Evolutionary conservation across 2,888 invertebrate species (phyloP), one percentile per base, ranked within the genome.

Genomic region (Adelphocoris suturalis): DNA sequence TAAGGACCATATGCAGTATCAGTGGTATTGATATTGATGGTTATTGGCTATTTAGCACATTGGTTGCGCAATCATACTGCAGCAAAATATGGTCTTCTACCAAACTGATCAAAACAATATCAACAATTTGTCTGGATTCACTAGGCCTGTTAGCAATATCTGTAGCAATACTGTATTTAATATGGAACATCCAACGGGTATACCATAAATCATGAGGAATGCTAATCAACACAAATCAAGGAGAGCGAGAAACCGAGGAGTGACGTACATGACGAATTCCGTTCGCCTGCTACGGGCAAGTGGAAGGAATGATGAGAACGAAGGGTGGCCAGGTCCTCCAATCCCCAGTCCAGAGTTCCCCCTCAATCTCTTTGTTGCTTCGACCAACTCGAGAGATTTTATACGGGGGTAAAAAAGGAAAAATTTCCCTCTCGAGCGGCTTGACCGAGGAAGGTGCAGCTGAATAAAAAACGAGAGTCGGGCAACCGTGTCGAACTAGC

Each of bases 141-240:
- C 37, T 7, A 37, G 37, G 37, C 37, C 2, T 37, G 37, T n/a
- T n/a, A n/a, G n/a, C n/a, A n/a, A n/a, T 37, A 37, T 7, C 37
- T 37, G 37, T 37, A 37, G 37, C 37, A 37, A 37, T 37, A 37
- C 2, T 37, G 37, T 2, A 37, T 7, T 4, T 37, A 7, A 7
- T 37, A 37, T 37, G 37, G 37, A 37, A 37, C 37, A 37, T 37
- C 7, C 3, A 37, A 7, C 7, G 37, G 37, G n/a, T n/a, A 37
- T 37, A 37, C 37, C 7, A 37, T 37, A 2, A 37, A 37, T 37
- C 37, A 37, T 37, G 37, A 37, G 37, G 7, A 7, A 7, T 4
- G 37, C 37, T 57, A n/a, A 57, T 57, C 57, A 57, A 57, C 57
- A 57, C 7, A 57, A 57, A 57, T n/a, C n/a, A 57, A n/a, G 52